phyloP scores from a whole-genome alignment of 2,797 vertebrate genomes.

The Acestrorhynchus altus region DNA sequence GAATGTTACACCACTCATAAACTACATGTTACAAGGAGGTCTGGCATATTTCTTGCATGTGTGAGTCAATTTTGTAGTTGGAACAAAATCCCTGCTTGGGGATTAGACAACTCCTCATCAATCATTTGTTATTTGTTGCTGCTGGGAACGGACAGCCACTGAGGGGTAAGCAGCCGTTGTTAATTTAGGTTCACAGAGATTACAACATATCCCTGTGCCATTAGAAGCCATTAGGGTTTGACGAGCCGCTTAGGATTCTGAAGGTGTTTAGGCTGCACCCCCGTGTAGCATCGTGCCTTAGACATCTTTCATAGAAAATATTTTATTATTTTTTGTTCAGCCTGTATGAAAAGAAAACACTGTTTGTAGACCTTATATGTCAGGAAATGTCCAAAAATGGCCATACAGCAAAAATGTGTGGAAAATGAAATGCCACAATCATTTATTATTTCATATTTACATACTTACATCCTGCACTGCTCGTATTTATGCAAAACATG shows the following conservation, averaged over 20 bases:
- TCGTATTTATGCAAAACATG: not conserved
- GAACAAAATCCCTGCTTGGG: slow-evolving; percentile 10
- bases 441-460: not conserved
- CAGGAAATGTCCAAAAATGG: not conserved
- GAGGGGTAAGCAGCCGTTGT: slow-evolving; percentile 27
- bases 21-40: not conserved
- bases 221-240: slow-evolving; percentile 41
- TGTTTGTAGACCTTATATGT: not conserved
- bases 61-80: slow-evolving; percentile 32
- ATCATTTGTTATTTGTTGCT: slow-evolving; percentile 42
- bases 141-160: slow-evolving; percentile 16
- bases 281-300: not conserved
- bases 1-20: not conserved
- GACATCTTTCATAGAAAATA: not conserved
- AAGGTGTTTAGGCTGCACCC: not conserved
- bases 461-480: not conserved
- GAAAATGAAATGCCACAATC: not conserved
- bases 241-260: slow-evolving; percentile 37
- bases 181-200: slow-evolving; percentile 43
- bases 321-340: not conserved
- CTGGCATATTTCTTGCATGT: slow-evolving; percentile 8
- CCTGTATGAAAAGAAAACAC: not conserved
- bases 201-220: slow-evolving; percentile 44
- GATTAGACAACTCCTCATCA: slow-evolving; percentile 43
- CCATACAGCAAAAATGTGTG: not conserved